These are phyloP conservation scores for Echeneis naucrates DNA, from an alignment of 2,797 vertebrate genomes.

Conservation along the genomic window DNA sequence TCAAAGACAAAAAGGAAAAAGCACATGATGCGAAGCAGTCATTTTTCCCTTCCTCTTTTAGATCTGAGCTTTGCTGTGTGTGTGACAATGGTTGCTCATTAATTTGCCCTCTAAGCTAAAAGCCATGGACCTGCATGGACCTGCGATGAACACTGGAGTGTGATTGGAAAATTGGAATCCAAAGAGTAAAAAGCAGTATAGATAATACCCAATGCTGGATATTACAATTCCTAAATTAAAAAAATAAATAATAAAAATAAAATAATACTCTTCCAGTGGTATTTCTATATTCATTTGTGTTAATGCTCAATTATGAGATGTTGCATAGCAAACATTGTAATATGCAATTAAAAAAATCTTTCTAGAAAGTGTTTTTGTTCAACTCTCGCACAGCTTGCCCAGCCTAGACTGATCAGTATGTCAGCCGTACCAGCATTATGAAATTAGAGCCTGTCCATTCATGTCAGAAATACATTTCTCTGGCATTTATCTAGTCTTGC, in stretches of 20 bases:
- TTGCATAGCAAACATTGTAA: neutral
- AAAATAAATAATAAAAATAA: too few species aligned
- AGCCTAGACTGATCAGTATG: neutral
- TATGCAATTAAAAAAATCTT: too few species aligned
- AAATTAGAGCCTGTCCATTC: constrained; percentile 5
- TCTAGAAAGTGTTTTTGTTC: too few species aligned
- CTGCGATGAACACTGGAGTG: neutral
- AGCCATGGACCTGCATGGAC: neutral
- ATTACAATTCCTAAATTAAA: too few species aligned
- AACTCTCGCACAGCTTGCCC: neutral
- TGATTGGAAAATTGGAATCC: neutral
- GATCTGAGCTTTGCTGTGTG: constrained; percentile 1
- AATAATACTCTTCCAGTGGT: neutral
- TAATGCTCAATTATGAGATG: neutral
- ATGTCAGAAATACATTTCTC: constrained; percentile 6
- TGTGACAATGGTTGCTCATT: neutral
- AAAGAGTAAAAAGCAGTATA: neutral
- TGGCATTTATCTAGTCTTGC: neutral
- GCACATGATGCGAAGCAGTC: constrained; percentile 23
- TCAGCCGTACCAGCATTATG: neutral
- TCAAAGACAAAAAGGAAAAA: constrained; percentile 13
- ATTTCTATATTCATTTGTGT: neutral
- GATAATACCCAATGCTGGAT: neutral
- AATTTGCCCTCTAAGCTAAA: constrained; percentile 12
- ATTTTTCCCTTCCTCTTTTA: constrained; percentile 56